phyloP scores from a whole-genome alignment of 2,113 vertebrate genomes.

The Otis tarda region DNA sequence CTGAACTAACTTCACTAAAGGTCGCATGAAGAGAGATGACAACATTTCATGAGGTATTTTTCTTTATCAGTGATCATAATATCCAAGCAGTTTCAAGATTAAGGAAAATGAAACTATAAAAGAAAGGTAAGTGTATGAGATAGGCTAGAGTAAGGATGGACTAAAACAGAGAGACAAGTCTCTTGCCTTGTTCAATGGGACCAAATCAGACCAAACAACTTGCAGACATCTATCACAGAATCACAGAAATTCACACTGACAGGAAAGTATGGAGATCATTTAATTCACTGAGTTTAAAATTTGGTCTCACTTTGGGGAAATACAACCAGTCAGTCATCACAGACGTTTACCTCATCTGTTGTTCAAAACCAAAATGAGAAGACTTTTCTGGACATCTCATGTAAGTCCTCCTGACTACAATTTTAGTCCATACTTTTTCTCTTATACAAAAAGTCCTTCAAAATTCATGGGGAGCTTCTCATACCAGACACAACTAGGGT shows the following conservation, averaged over 20 bases:
- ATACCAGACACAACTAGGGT: not conserved
- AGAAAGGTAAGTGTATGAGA: not conserved
- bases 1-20: not conserved
- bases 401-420: not conserved
- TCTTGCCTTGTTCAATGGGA: not conserved
- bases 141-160: not conserved
- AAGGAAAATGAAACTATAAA: not conserved
- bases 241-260: not conserved
- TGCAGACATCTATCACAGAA: not conserved
- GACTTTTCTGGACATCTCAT: not conserved
- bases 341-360: not conserved
- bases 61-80: not conserved
- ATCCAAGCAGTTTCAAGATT: not conserved
- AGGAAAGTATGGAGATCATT: not conserved
- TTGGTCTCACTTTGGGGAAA: not conserved
- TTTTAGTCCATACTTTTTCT: not conserved
- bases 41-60: not conserved
- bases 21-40: not conserved
- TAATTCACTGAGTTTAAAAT: not conserved
- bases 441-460: not conserved
- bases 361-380: not conserved
- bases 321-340: not conserved
- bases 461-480: not conserved
- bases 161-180: not conserved
- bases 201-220: not conserved